Conservation (phyloP, 2,888 invertebrate species). For the Macrosiphum euphorbiae region DNA sequence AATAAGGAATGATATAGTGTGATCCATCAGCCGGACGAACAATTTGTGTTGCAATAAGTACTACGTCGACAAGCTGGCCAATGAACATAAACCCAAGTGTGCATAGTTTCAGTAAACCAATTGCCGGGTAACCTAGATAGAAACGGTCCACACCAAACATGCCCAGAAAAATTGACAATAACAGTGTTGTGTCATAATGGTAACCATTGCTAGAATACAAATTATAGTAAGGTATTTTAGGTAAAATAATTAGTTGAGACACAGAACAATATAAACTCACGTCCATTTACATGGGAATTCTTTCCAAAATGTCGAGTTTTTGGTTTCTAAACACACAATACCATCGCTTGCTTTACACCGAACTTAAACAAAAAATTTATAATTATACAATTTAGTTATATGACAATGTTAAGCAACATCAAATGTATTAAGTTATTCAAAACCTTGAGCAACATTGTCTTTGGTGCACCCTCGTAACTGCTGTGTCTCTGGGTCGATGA, state of each 20-base stretch:
- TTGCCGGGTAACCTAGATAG: slow-evolving; percentile 97
- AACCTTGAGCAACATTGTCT: slow-evolving; percentile 85
- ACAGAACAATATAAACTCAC: slow-evolving; percentile 76
- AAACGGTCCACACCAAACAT: slow-evolving; percentile 98
- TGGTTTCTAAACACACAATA: slow-evolving; percentile 84
- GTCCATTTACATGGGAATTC: slow-evolving; percentile 95
- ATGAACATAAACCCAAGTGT: slow-evolving; percentile 97
- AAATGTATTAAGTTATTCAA: background rate
- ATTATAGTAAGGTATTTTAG: slow-evolving; percentile 67
- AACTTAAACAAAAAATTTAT: slow-evolving; percentile 73
- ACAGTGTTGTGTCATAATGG: slow-evolving; percentile 89
- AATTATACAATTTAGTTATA: background rate
- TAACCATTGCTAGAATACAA: slow-evolving; percentile 91
- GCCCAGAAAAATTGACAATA: slow-evolving; percentile 95
- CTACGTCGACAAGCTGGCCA: slow-evolving; percentile 93
- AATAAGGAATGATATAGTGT: slow-evolving; percentile 92
- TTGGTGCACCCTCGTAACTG: slow-evolving; percentile 85
- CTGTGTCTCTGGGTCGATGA: slow-evolving; percentile 89
- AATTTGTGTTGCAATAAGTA: slow-evolving; percentile 94
- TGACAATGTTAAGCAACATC: slow-evolving; percentile 33
- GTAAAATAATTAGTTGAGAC: slow-evolving; percentile 40
- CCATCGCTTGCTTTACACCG: slow-evolving; percentile 86
- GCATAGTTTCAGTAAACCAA: slow-evolving; percentile 94
- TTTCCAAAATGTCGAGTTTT: slow-evolving; percentile 83
- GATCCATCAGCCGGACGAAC: slow-evolving; percentile 96